phyloP scores from a whole-genome alignment of 2,797 vertebrate genomes.

The Poeciliopsis infans region DNA sequence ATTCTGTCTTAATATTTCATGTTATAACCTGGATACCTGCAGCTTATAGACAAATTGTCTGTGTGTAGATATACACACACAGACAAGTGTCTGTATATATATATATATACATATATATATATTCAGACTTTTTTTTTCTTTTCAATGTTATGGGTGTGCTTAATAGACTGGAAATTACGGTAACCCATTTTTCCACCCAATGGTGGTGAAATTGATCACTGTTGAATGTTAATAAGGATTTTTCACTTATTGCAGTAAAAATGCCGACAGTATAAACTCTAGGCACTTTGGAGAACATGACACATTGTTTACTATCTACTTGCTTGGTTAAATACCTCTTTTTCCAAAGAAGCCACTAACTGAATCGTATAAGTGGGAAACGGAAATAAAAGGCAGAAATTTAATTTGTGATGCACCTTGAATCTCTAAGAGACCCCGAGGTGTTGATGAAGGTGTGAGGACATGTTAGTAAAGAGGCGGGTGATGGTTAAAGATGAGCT shows the following conservation, averaged over 20 bases:
- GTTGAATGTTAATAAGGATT: not conserved
- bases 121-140: too few species aligned
- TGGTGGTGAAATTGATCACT: not conserved
- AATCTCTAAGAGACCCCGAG: slow-evolving; percentile 40
- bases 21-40: too few species aligned
- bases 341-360: slow-evolving; percentile 2
- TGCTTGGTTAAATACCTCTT: not conserved
- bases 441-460: slow-evolving; percentile 66
- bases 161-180: not conserved
- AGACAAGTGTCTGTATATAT: too few species aligned
- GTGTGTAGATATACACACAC: too few species aligned
- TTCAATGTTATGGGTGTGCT: not conserved
- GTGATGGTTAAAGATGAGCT: slow-evolving; percentile 54
- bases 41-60: too few species aligned
- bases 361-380: slow-evolving; percentile 27
- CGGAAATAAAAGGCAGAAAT: slow-evolving; percentile 20
- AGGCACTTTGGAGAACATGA: not conserved
- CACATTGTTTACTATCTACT: slow-evolving; percentile 8
- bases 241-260: not conserved
- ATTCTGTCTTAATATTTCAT: too few species aligned
- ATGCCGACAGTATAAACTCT: not conserved
- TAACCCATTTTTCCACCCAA: not conserved
- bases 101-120: too few species aligned
- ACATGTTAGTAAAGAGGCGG: slow-evolving; percentile 54
- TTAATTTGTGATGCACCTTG: slow-evolving; percentile 22